Base-by-base conservation (phyloP, 2,888 invertebrate genomes). In the Stenodera caucasica region DNA sequence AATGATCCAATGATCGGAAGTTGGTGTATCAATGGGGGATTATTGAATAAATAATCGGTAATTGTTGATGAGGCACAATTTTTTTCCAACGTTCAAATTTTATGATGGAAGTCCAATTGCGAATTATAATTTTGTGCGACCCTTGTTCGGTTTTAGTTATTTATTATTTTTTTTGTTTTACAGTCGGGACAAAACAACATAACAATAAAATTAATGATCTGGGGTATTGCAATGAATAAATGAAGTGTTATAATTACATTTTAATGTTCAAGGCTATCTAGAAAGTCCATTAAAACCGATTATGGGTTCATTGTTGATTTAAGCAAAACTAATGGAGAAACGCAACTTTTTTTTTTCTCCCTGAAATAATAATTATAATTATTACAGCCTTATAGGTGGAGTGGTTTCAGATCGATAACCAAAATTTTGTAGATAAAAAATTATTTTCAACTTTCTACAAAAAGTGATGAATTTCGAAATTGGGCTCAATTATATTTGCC, bases 211-310 rank as follows among this genome's bases (percentile, higher is more conserved):
- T 45, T 45, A 45, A 45, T 45, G 45, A 21, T 45, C 21, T 11
- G 14, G 45, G 18, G 9, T 45, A 45, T 45, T 45, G 45, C 18
- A 21, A 45, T 45, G 21, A 21, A 45, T 45, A 45, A 45, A 45
- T 45, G 21, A 45, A 45, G 45, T 18, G 18, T 21, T 45, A 45
- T 45, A 45, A 45, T 45, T 45, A 45, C 45, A 45, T 45, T 45
- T 45, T 45, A 45, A 45, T 45, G 18, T 4, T 21, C 21, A 45
- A 45, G 45, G 45, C 45, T 45, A 45, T 18, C 45, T 12, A 11
- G 21, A 45, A 21, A 11, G 21, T 45, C 45, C 45, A 45, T 45
- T 45, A 18, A 21, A 45, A 12, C 45, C 45, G 9, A 45, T 45
- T 15, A 18, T 40, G 37, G 37, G 12, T 14, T 11, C 14, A 14